Base-by-base conservation (phyloP, 2,888 invertebrate species). In the Euproctis similis region DNA sequence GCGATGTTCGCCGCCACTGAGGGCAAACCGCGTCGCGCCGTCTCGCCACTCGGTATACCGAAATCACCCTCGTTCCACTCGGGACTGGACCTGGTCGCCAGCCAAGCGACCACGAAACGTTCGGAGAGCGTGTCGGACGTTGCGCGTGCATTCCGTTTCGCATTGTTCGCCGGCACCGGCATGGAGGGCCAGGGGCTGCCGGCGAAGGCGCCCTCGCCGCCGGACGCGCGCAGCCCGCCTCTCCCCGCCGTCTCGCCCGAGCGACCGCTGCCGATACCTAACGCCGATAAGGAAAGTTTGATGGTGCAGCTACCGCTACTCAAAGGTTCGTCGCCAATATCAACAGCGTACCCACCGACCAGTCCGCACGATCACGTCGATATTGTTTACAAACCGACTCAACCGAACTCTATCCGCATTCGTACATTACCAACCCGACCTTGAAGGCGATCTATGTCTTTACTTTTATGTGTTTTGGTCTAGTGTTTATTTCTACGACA, bases 21-120 rank as follows among this genome's bases (percentile, higher is more conserved):
- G 69, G 63, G 64, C 49, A 80, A 80, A 63, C 78, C 85, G 66
- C 82, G 80, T 46, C 84, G 81, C 62, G 76, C 80, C 67, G 84
- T 86, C 67, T 87, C 87, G 61, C 87, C 87, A 54, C 85, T 90
- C 70, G 92, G 93, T 47, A 90, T 94, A 64, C 94, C 94, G 52
- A 94, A 94, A 77, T 93, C 93, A 58, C 94, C 94, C 46, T 94
- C 93, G 66, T 94, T 94, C 78, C 94, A 94, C 77, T 92, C 93
- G 76, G 94, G 93, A 34, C 86, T 94, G 51, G 93, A 94, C 71
- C 88, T 92, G 59, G 91, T 92, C 56, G 92, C 92, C 37, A 89
- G 87, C 50, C 88, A 87, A 52, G 54, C 68, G 46, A 49, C 63
- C 74, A 56, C 74, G 69, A 72, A 86, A 69, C 76, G 78, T 38